Evolutionary conservation across 2,797 vertebrate genomes (phyloP), one percentile per base, ranked within the genome.

Genomic region (Enteromius argenteus): DNA sequence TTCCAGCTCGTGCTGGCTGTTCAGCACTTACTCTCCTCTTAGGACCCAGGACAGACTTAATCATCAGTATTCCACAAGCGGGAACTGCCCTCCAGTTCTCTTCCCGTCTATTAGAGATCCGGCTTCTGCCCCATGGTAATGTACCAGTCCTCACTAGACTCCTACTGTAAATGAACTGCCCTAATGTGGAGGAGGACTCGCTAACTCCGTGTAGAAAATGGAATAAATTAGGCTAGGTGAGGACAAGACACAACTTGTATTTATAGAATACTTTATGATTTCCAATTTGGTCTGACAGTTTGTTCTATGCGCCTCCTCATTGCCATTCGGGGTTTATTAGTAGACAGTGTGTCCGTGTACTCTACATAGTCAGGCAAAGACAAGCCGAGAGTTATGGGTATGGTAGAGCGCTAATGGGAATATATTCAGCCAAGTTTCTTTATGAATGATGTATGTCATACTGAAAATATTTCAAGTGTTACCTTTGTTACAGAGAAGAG

Each of bases 41-140:
- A 75, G 91, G 91, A 93, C 91, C 92, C 92, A 90, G 92, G 94
- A 93, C 92, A 91, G 93, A 94, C 92, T 93, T 94, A 93, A 94
- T 95, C 94, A 94, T 94, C 91, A 88, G 87, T 92, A 92, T 93
- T 94, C 92, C 90, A 91, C 92, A 92, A 92, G 93, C 92, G 88
- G 91, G 90, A 88, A 91, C 92, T 93, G 90, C 89, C 93, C 92
- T 91, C 86, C 86, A 94, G 93, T 94, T 92, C 90, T 86, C 84
- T 87, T 76, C 83, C 78, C 75, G 67, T 87, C 90, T 91, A 87
- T 89, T 88, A 89, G 88, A 92, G 92, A 90, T 90, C 87, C 84
- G 80, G 89, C 88, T 85, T 88, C 90, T 91, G 90, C 91, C 92
- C 90, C 68, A 89, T 88, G 90, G 87, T 90, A 90, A 91, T 84